These are phyloP conservation scores for Dorcus parallelipipedus DNA, from an alignment of 2,888 invertebrate species.

Conservation along the genomic window DNA sequence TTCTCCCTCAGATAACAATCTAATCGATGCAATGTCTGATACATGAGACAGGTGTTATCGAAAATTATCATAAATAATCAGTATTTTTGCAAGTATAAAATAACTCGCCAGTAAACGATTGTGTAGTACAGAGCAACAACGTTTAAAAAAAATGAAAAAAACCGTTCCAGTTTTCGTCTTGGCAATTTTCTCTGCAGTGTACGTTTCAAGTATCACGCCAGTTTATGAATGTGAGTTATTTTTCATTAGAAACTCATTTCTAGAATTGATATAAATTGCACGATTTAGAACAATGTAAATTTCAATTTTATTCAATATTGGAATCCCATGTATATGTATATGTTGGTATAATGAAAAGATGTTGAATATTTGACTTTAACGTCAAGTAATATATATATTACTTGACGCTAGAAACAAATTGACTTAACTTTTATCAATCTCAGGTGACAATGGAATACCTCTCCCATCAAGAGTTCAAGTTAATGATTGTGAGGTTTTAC, in stretches of 20 bases:
- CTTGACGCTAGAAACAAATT: no score
- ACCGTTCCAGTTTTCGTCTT: background rate
- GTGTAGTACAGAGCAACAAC: constrained; percentile 10
- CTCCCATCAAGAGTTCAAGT: constrained; percentile 19
- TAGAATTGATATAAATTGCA: no score
- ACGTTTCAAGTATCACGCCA: background rate
- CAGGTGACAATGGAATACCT: constrained; percentile 19
- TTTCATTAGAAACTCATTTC: no score
- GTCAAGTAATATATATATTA: background rate
- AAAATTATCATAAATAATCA: no score
- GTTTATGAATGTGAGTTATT: constrained; percentile 19
- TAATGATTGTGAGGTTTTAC: constrained; percentile 18
- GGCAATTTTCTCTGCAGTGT: background rate
- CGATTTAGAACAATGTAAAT: no score
- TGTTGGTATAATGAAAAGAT: no score
- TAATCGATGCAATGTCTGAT: no score
- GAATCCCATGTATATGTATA: no score
- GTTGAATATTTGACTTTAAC: background rate
- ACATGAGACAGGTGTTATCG: no score
- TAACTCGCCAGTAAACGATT: constrained; percentile 10
- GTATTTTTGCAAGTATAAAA: background rate
- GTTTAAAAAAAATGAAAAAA: background rate
- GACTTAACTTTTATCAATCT: constrained; percentile 1
- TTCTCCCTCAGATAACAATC: no score
- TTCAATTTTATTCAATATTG: no score